Base-by-base conservation (phyloP, 2,888 invertebrate genomes). In the Drosophila sordidapex region DNA sequence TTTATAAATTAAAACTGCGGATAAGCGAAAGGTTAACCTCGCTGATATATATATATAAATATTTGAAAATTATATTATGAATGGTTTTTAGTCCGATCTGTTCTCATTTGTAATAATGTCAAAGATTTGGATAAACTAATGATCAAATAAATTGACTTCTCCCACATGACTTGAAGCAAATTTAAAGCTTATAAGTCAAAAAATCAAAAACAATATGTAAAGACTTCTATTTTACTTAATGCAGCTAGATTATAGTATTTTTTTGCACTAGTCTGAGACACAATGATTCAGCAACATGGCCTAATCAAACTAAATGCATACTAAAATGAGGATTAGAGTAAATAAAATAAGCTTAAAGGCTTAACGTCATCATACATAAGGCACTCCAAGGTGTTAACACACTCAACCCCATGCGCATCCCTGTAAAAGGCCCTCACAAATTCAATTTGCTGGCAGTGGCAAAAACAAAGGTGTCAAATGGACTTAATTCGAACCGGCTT, bases 381-480 rank as follows among this genome's bases (percentile, higher is more conserved):
- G 46, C 21, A 8, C 46, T 46, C 7, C 4, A 25, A 46, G 15
- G 15, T 25, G 15, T 46, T 46, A 25, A 25, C 8, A 8, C 21
- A n/a, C 3, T 10, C 6, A 51, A 29, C 11, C 18, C 3, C n/a
- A 11, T 2, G 13, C 36, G 10, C 18, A 7, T 7, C 1, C 7
- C 11, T 13, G 0, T 11, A 13, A 13, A 51, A 35, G 21, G 59
- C 25, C 21, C 21, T 36, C 8, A 70, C 67, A 68, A 82, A 71
- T 66, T 79, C 62, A 77, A 77, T 77, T 77, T 63, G 60, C 49
- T 43, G 33, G 40, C 66, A n/a, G 18, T 25, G 25, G 18, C 71
- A 69, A 63, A 70, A 76, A 70, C 65, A 87, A 88, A 90, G 90
- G 90, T 85, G 89, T 86, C 90, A 83, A 90, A 83, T 86, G 74